Percentiles rank a stretch among this genome's conserved stretches.
Conservation (phyloP, 1,140 invertebrate genomes). For the Archivesica marissinica region DNA sequence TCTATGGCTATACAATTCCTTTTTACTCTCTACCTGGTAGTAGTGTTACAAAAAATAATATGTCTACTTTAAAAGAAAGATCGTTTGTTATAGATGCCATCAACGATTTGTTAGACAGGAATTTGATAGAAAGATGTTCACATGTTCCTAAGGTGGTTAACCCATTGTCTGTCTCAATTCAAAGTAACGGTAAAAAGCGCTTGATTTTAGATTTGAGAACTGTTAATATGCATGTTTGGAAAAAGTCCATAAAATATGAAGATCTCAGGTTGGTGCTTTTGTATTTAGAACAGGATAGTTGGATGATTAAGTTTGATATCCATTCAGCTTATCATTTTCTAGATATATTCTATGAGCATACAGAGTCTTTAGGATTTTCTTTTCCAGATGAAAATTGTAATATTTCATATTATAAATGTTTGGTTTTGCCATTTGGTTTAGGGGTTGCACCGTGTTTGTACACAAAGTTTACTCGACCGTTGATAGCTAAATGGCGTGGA, state of each 20-base stretch:
- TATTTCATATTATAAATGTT: constrained; percentile 30
- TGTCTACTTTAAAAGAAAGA: neutral
- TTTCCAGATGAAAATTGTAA: neutral
- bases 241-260: constrained; percentile 27
- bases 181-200: constrained; percentile 17
- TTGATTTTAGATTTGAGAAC: constrained; percentile 46
- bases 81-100: constrained; percentile 34
- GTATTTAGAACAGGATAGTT: constrained; percentile 10
- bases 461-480: constrained; percentile 29
- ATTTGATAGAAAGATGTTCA: constrained; percentile 5
- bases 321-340: constrained; percentile 55
- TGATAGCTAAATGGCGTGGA: constrained; percentile 50
- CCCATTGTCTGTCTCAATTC: constrained; percentile 22
- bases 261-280: constrained; percentile 8
- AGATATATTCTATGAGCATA: neutral
- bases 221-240: constrained; percentile 44
- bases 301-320: constrained; percentile 46
- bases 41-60: constrained; percentile 17
- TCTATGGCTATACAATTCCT: constrained; percentile 48
- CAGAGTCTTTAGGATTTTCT: constrained; percentile 23
- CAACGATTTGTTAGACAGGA: constrained; percentile 9
- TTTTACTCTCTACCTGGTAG: neutral
- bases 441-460: constrained; percentile 42
- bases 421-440: constrained; percentile 54
- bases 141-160: neutral